phyloP scores from a whole-genome alignment of 1,140 invertebrate genomes.

The Drosophila kepulauana region DNA sequence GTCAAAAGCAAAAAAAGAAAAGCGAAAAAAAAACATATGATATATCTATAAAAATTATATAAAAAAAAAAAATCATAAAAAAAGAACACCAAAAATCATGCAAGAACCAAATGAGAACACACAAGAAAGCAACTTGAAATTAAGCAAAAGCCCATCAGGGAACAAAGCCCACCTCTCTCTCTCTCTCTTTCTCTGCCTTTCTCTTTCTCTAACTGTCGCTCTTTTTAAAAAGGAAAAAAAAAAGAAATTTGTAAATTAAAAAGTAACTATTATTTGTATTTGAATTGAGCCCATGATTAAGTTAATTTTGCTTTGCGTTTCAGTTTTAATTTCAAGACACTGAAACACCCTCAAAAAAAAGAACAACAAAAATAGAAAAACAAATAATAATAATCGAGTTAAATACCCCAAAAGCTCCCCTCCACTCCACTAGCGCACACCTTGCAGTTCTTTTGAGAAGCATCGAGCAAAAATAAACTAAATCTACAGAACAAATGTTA shows the following conservation, averaged over 20 bases:
- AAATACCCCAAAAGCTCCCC: neutral
- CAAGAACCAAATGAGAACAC: constrained; percentile 23
- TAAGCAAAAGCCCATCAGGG: constrained; percentile 61
- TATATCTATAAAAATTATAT: too few species aligned
- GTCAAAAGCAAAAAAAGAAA: constrained; percentile 29
- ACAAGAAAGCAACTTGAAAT: constrained; percentile 74
- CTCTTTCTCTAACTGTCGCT: constrained; percentile 26
- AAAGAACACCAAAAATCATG: neutral
- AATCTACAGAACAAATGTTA: neutral
- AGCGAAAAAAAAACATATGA: constrained; percentile 19
- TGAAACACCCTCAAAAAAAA: constrained; percentile 26
- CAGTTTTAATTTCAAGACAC: constrained; percentile 27
- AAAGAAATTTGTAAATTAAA: neutral
- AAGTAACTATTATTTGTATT: constrained; percentile 22
- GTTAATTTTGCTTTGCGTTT: constrained; percentile 15
- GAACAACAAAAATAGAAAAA: too few species aligned
- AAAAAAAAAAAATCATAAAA: constrained; percentile 28
- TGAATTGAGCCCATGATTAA: constrained; percentile 21
- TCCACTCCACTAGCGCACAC: constrained; percentile 36
- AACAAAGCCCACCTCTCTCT: constrained; percentile 45
- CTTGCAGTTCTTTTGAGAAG: constrained; percentile 26
- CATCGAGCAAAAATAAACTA: constrained; percentile 5
- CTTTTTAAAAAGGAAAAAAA: constrained; percentile 1
- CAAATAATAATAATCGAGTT: neutral
- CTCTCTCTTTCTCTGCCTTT: constrained; percentile 34